These are phyloP conservation scores for Mechanitis mazaeus DNA, from an alignment of 2,888 invertebrate genomes.

Conservation along the genomic window DNA sequence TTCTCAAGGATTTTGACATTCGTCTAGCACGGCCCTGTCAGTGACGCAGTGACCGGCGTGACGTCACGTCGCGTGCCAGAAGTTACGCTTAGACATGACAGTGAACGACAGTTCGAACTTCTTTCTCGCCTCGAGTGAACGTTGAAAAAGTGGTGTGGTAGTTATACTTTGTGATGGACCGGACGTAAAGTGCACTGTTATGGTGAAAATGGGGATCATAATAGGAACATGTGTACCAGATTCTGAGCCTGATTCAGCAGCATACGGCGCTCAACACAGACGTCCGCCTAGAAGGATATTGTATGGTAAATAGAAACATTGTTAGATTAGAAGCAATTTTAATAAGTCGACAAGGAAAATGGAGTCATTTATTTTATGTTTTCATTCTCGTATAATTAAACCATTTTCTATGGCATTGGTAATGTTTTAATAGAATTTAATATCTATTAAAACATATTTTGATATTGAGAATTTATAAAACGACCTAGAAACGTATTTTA, in stretches of 20 bases:
- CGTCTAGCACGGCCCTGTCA: constrained; percentile 26
- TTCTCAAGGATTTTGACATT: constrained; percentile 5
- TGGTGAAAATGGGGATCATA: constrained; percentile 80
- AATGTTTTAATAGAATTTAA: too few species aligned
- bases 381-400: too few species aligned
- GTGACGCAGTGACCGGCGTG: constrained; percentile 37
- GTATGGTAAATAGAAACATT: constrained; percentile 49
- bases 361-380: too few species aligned
- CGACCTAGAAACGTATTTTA: too few species aligned
- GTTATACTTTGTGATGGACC: constrained; percentile 30
- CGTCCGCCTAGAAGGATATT: constrained; percentile 66
- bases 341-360: neutral
- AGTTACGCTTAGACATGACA: constrained; percentile 12
- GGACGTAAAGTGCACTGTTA: constrained; percentile 42
- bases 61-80: constrained; percentile 39
- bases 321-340: neutral
- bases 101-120: constrained; percentile 20
- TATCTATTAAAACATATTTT: too few species aligned
- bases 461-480: too few species aligned
- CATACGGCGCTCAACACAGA: constrained; percentile 61
- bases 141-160: constrained; percentile 8
- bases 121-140: constrained; percentile 21
- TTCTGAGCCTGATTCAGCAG: constrained; percentile 76
- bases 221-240: constrained; percentile 84
- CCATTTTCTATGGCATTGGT: too few species aligned